Evolutionary conservation across 2,113 vertebrate genomes (phyloP).

Genomic region (Menura novaehollandiae): DNA sequence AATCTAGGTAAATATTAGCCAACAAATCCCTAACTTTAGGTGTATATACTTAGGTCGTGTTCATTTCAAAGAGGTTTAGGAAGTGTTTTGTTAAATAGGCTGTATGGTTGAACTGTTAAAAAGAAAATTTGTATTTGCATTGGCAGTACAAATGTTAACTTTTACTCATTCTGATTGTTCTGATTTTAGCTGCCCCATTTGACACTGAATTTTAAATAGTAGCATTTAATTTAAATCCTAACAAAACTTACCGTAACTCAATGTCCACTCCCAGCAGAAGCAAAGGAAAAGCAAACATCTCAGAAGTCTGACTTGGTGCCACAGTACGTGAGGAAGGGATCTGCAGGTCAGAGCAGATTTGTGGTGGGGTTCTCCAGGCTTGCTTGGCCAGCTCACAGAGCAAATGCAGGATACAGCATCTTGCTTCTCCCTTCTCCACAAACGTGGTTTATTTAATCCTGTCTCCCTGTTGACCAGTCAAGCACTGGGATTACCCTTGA

Average conservation of each 20-base stretch:
- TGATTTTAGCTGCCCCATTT: background rate
- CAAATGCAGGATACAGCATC: background rate
- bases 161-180: background rate
- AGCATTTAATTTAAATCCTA: background rate
- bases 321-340: background rate
- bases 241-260: background rate
- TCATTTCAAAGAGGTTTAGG: background rate
- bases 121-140: background rate
- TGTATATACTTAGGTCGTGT: background rate
- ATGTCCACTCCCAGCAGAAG: background rate
- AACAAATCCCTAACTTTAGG: background rate
- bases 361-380: background rate
- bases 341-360: background rate
- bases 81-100: background rate
- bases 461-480: background rate
- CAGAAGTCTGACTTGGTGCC: background rate
- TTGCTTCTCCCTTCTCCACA: background rate
- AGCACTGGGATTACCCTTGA: background rate
- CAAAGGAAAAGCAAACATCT: background rate
- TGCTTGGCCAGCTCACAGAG: background rate
- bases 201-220: background rate
- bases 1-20: background rate
- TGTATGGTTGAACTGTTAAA: background rate
- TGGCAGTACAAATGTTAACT: conserved; percentile 20
- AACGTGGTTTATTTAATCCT: background rate